phyloP scores from a whole-genome alignment of 30 jellyfish, hydroid and myxozoan species.

The Cassiopea andromeda region DNA sequence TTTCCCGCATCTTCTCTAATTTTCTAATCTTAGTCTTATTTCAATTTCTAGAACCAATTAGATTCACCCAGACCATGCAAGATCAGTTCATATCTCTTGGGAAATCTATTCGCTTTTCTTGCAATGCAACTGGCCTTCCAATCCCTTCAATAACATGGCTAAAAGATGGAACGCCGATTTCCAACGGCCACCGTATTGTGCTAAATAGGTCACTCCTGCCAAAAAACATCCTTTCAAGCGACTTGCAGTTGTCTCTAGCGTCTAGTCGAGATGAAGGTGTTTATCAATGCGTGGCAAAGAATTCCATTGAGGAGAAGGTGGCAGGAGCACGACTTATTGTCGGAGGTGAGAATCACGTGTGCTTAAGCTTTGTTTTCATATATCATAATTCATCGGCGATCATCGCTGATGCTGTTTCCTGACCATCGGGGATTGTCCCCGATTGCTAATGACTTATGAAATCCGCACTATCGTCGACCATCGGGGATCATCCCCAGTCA shows the following conservation, averaged over 20 bases:
- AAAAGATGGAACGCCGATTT: slow-evolving; percentile 73
- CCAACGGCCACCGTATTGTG: slow-evolving; percentile 3
- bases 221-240: slow-evolving; percentile 43
- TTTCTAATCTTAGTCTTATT: not conserved
- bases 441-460: no score
- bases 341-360: slow-evolving; percentile 61
- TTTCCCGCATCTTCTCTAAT: not conserved
- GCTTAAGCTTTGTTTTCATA: no score
- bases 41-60: slow-evolving; percentile 30
- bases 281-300: slow-evolving; percentile 86
- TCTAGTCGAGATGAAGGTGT: slow-evolving; percentile 81
- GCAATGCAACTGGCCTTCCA: slow-evolving; percentile 81
- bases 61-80: slow-evolving; percentile 54
- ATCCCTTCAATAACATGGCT: slow-evolving; percentile 70
- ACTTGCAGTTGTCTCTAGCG: slow-evolving; percentile 31
- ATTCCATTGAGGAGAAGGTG: slow-evolving; percentile 69
- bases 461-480: no score
- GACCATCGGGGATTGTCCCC: no score
- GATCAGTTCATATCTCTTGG: slow-evolving; percentile 41
- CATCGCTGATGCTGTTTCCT: no score
- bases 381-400: no score
- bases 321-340: slow-evolving; percentile 76
- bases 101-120: slow-evolving; percentile 50
- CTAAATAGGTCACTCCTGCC: slow-evolving; percentile 15
- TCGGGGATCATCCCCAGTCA: no score